phyloP scores from a whole-genome alignment of 2,113 vertebrate species.

The Aptenodytes patagonicus region DNA sequence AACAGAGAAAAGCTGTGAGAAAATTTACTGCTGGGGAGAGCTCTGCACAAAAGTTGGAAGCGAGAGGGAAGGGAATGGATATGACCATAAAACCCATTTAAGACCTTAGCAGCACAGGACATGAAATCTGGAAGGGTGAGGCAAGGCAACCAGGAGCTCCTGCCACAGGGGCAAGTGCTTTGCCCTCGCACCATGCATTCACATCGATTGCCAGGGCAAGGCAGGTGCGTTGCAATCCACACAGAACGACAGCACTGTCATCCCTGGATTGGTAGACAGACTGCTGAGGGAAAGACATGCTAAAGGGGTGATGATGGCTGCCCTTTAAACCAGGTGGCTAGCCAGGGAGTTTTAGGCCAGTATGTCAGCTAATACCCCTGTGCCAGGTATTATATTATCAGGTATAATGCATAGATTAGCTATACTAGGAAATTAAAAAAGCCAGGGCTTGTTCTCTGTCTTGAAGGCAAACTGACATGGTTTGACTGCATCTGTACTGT shows the following conservation, averaged over 20 bases:
- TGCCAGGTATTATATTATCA: not conserved
- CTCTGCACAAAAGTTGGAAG: not conserved
- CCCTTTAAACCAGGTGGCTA: not conserved
- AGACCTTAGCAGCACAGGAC: not conserved
- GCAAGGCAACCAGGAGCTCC: not conserved
- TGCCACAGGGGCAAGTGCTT: not conserved
- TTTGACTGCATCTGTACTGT: not conserved
- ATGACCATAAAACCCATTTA: not conserved
- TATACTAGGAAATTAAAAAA: not conserved
- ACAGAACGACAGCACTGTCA: fast-evolving
- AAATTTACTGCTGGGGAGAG: not conserved
- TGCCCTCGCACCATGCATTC: not conserved
- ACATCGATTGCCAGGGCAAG: not conserved
- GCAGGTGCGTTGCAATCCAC: not conserved
- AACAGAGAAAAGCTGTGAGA: not conserved
- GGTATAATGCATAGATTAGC: not conserved
- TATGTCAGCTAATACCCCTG: not conserved
- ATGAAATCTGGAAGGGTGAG: not conserved
- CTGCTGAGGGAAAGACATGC: not conserved
- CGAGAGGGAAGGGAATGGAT: not conserved
- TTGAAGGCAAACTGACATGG: not conserved
- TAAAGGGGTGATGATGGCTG: not conserved
- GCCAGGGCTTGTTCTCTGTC: not conserved
- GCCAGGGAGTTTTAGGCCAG: not conserved
- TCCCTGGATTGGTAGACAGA: not conserved